Evolutionary conservation across 2,888 invertebrate species (phyloP).

Genomic region (Omphaloscelis lunosa): DNA sequence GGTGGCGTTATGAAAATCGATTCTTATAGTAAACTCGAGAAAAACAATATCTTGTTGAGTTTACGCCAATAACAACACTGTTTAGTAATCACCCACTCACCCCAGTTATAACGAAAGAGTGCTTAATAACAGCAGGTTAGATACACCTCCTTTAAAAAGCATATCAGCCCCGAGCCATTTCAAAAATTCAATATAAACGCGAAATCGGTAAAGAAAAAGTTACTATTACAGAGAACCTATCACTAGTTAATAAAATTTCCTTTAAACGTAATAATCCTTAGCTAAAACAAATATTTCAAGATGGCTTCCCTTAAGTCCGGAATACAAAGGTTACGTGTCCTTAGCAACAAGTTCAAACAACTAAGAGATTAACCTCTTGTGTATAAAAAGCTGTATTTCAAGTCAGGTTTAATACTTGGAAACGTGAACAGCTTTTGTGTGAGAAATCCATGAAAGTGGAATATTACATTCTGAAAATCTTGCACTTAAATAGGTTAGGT

Average conservation of each 20-base stretch:
- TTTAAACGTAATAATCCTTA: slow-evolving; percentile 17
- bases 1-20: no score
- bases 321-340: slow-evolving; percentile 1
- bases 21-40: no score
- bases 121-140: background rate
- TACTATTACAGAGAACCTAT: slow-evolving; percentile 22
- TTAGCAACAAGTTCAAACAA: slow-evolving; percentile 13
- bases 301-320: slow-evolving; percentile 18
- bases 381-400: background rate
- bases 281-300: slow-evolving; percentile 39
- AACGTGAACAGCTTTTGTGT: background rate
- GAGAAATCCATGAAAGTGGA: background rate
- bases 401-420: background rate
- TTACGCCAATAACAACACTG: background rate
- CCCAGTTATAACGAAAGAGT: background rate
- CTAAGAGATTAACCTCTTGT: background rate
- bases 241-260: slow-evolving; percentile 16
- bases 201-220: slow-evolving; percentile 2
- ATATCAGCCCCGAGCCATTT: background rate
- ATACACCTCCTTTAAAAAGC: background rate
- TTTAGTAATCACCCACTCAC: background rate
- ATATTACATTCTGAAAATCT: background rate
- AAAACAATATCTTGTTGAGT: background rate
- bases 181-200: slow-evolving; percentile 29
- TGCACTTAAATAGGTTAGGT: background rate